Evolutionary conservation across 2,113 vertebrate genomes (phyloP).

Genomic region (Calyptomena viridis): DNA sequence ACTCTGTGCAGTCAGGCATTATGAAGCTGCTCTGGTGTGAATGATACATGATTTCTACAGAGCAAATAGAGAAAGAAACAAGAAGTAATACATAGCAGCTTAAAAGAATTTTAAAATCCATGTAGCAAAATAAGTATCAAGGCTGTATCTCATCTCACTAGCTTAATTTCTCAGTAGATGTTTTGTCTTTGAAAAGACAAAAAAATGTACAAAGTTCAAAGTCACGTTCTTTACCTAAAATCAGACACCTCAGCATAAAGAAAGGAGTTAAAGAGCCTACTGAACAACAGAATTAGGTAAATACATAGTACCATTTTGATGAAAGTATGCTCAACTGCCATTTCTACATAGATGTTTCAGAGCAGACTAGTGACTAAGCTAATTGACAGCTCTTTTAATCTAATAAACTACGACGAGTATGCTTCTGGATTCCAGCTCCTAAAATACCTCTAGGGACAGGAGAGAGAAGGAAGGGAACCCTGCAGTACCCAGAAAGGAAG

Average conservation of each 20-base stretch:
- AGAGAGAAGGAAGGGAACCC: not conserved
- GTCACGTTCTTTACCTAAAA: not conserved
- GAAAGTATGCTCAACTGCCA: not conserved
- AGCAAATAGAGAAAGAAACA: not conserved
- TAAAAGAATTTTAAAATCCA: not conserved
- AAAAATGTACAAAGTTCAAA: not conserved
- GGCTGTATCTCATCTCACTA: not conserved
- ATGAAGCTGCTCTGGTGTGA: not conserved
- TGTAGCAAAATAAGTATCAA: not conserved
- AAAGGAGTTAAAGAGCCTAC: not conserved
- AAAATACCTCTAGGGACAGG: conserved; percentile 4
- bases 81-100: not conserved
- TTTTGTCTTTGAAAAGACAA: not conserved
- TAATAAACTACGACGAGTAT: conserved; percentile 43
- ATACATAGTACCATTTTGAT: not conserved
- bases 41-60: not conserved
- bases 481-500: not conserved
- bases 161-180: not conserved
- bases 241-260: not conserved
- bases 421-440: conserved; percentile 12
- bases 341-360: not conserved
- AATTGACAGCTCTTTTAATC: conserved; percentile 61
- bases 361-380: conserved; percentile 17
- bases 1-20: not conserved
- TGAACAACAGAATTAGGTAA: not conserved